Evolutionary conservation across 2,888 invertebrate genomes (phyloP).

Genomic region (Tiliacea citrago): DNA sequence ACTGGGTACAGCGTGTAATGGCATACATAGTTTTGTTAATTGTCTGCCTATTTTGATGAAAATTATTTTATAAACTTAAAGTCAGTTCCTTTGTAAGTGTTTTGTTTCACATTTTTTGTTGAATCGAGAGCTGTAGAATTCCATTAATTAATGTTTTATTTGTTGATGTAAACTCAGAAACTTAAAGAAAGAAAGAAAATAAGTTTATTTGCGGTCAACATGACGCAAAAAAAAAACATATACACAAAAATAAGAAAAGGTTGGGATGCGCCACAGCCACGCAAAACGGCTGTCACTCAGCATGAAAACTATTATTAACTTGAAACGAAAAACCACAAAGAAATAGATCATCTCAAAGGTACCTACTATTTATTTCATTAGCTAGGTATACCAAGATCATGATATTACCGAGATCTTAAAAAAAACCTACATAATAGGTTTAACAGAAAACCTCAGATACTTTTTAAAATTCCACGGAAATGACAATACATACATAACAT

Average conservation of each 20-base stretch:
- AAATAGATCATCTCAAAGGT: neutral
- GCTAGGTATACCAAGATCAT: too few relatives aligned
- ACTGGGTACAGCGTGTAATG: slow-evolving; percentile 3
- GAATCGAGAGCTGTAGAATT: neutral
- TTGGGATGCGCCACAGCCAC: too few relatives aligned
- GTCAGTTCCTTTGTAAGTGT: neutral
- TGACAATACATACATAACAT: too few relatives aligned
- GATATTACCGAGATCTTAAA: too few relatives aligned
- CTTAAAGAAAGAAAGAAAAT: too few relatives aligned
- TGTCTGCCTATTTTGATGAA: neutral
- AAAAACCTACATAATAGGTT: neutral
- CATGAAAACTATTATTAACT: too few relatives aligned
- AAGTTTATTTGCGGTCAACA: too few relatives aligned
- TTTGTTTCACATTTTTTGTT: neutral
- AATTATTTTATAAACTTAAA: neutral
- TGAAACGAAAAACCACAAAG: neutral
- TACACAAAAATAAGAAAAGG: too few relatives aligned
- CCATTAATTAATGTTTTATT: neutral
- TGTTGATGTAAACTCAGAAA: neutral
- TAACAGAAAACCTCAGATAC: neutral
- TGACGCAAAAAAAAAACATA: too few relatives aligned
- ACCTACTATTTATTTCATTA: neutral
- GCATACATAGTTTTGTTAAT: slow-evolving; percentile 29
- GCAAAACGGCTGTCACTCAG: too few relatives aligned
- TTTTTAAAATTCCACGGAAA: too few relatives aligned